Base-by-base conservation (phyloP, 2,113 vertebrate genomes). In the Dryoscopus gambensis region DNA sequence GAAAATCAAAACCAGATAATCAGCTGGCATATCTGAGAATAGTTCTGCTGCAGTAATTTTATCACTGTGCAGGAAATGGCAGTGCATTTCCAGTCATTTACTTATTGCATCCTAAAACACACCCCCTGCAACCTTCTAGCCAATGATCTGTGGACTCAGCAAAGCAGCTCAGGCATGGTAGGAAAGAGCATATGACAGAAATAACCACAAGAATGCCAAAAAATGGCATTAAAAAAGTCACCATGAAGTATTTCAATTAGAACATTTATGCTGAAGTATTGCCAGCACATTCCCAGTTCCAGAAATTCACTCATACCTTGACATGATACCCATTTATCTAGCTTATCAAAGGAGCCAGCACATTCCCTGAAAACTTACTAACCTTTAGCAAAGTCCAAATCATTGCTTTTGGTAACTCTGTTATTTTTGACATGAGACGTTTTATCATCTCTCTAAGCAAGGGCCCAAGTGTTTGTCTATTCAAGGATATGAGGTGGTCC, bases 1-100 rank as follows among this genome's bases (percentile, higher is more conserved):
- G 76, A 94, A 89, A 92, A 90, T 83, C 69, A 90, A 90, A 82
- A 62, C 23, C 73, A 85, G 52, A 71, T 71, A 81, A 91, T 77
- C 94, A 89, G 42, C 2, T 92, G 69, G 40, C 56, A 60, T 63
- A 60, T 35, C 60, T 46, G 27, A 68, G 42, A 65, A 33, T 19
- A 90, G 56, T 28, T 91, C 39, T 5, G 15, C 64, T 70, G 49
- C 85, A 73, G 42, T 28, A 23, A 85, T 93, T 87, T 90, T 56
- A 73, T 65, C 73, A 60, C 68, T 64, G 21, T 37, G 63, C 50
- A 91, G 77, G 69, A 83, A 18, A n/a, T 55, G 42, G 46, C 23
- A 63, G 35, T 1, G 5, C 18, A 49, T 81, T 91, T 87, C 62
- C 62, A 87, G 57, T 50, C 20, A 76, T 60, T 67, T 75, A 59